Conservation (phyloP, 2,113 vertebrate species). For the Arenaria interpres region DNA sequence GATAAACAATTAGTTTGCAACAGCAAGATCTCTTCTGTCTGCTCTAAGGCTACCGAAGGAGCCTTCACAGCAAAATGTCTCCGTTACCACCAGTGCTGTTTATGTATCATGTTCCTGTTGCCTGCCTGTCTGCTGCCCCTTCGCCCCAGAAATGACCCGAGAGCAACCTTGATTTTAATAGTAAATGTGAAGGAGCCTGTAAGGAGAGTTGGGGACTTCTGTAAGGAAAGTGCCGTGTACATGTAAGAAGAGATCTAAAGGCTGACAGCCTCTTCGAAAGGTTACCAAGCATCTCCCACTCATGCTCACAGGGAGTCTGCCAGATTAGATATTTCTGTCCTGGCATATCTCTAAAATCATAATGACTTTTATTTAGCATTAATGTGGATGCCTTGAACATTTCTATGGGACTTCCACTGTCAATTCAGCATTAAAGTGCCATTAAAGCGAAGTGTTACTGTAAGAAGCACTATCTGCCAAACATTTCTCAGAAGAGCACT, state of each 20-base stretch:
- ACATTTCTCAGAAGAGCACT: slow-evolving; percentile 76
- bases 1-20: neutral
- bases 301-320: neutral
- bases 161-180: neutral
- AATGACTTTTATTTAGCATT: slow-evolving; percentile 70
- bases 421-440: slow-evolving; percentile 73
- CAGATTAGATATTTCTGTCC: slow-evolving; percentile 24
- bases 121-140: slow-evolving; percentile 36
- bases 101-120: neutral
- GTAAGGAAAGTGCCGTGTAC: neutral
- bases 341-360: slow-evolving; percentile 35
- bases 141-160: neutral
- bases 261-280: neutral
- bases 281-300: slow-evolving; percentile 15
- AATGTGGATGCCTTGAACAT: slow-evolving; percentile 46
- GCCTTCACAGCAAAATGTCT: neutral
- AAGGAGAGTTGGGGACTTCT: neutral
- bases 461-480: slow-evolving; percentile 70
- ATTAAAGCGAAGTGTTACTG: slow-evolving; percentile 79
- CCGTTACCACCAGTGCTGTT: neutral
- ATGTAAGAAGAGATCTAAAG: neutral
- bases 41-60: neutral
- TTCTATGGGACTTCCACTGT: slow-evolving; percentile 57
- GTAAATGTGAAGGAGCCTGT: neutral
- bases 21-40: neutral